Evolutionary conservation across 2,113 vertebrate genomes (phyloP).

Genomic region (Bos indicus): DNA sequence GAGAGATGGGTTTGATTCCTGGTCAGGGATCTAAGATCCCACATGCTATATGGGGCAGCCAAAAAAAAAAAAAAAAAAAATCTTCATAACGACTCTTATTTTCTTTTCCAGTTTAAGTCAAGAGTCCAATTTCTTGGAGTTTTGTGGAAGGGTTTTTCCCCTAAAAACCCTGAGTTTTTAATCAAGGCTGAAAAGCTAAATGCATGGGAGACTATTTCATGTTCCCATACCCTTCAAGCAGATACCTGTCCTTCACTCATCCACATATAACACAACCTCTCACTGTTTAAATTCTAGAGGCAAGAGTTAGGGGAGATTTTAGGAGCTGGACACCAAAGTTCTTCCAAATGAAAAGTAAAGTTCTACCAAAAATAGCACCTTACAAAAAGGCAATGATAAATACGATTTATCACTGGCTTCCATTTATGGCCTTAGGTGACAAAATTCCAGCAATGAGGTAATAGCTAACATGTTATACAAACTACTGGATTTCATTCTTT

Average conservation of each 20-base stretch:
- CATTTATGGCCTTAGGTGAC: not conserved
- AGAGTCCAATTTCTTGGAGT: not conserved
- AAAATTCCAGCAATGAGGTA: slow-evolving; percentile 3
- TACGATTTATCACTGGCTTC: not conserved
- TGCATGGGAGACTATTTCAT: not conserved
- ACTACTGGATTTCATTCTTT: slow-evolving; percentile 11
- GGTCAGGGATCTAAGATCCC: not conserved
- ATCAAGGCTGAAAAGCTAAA: not conserved
- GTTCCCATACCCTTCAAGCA: not conserved
- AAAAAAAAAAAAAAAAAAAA: not conserved
- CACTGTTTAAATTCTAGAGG: not conserved
- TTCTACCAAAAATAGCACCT: not conserved
- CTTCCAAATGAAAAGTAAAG: slow-evolving; percentile 8
- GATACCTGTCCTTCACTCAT: not conserved
- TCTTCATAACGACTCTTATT: not conserved
- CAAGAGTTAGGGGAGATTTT: not conserved
- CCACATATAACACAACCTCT: not conserved
- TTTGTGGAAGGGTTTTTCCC: not conserved
- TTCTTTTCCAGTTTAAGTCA: not conserved
- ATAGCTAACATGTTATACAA: not conserved
- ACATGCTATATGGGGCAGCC: not conserved
- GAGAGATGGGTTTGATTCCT: not conserved
- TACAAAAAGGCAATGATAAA: not conserved
- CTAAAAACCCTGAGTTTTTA: not conserved
- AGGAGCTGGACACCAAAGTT: not conserved